phyloP scores from a whole-genome alignment of 2,888 invertebrate genomes.

The Electrophaes corylata region DNA sequence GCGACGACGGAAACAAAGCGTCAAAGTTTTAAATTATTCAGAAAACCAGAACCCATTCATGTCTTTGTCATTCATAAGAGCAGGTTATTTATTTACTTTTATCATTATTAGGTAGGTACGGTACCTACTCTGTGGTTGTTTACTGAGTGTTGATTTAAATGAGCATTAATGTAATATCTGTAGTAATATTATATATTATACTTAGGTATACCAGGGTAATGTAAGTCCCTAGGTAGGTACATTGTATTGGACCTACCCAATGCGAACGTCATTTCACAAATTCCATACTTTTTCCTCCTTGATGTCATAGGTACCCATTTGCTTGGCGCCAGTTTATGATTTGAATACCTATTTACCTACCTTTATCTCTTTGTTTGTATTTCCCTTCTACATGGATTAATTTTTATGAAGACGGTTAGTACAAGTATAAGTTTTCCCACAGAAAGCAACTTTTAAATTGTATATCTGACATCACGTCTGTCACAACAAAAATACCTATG shows the following conservation, averaged over 20 bases:
- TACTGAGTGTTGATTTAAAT: not conserved
- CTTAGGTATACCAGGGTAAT: too few relatives aligned
- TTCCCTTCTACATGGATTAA: not conserved
- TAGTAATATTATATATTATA: too few relatives aligned
- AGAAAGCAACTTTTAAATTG: not conserved
- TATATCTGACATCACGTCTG: too few relatives aligned
- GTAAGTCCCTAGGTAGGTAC: not conserved
- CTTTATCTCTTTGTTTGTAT: not conserved
- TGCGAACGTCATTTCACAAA: not conserved
- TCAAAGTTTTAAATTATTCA: slow-evolving; percentile 7
- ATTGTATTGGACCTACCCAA: not conserved
- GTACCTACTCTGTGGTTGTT: not conserved
- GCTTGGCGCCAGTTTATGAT: not conserved
- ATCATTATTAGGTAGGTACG: not conserved
- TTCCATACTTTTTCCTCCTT: slow-evolving; percentile 1
- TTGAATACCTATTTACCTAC: slow-evolving; percentile 4
- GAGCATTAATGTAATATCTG: too few relatives aligned
- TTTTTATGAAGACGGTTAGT: not conserved
- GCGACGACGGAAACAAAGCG: slow-evolving; percentile 6
- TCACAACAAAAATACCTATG: too few relatives aligned
- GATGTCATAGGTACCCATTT: slow-evolving; percentile 4
- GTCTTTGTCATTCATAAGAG: slow-evolving; percentile 12
- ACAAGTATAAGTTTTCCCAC: not conserved
- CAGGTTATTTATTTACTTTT: slow-evolving; percentile 3
- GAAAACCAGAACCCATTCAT: slow-evolving; percentile 10